A percentile compares a stretch with the other conserved stretches of the same genome.
Evolutionary conservation across 2,888 invertebrate species (phyloP).

Genomic region (Mayetiola destructor): DNA sequence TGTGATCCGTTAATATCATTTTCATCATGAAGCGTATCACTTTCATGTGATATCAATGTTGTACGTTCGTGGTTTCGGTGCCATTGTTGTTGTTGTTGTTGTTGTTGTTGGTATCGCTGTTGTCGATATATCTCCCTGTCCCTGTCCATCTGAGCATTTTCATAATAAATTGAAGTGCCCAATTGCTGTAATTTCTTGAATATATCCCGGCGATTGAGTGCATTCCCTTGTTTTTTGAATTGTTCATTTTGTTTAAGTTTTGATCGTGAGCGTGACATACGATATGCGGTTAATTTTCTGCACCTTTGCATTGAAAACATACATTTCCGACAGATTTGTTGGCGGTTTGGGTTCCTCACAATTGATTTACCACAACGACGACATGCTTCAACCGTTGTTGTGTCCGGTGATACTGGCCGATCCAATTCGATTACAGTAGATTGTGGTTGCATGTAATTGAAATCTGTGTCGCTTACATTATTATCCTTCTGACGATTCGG

Average conservation of each 20-base stretch:
- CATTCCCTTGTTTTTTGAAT: no score
- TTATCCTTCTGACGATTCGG: neutral
- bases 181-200: constrained; percentile 5
- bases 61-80: neutral
- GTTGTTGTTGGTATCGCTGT: no score
- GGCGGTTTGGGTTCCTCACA: neutral
- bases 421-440: neutral
- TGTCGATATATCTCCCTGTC: neutral
- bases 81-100: neutral
- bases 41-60: neutral
- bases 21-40: neutral
- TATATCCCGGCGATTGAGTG: neutral
- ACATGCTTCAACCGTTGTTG: neutral
- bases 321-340: neutral
- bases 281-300: neutral
- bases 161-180: constrained; percentile 8
- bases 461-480: no score
- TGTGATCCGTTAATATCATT: neutral
- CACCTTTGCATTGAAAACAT: neutral
- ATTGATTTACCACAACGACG: neutral
- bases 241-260: neutral
- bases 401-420: neutral
- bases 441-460: neutral
- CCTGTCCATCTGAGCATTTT: neutral
- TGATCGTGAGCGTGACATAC: neutral